A percentile compares a stretch with the other conserved stretches of the same genome.
Conservation (phyloP, 2,888 invertebrate species). For the Bombyx huttoni region DNA sequence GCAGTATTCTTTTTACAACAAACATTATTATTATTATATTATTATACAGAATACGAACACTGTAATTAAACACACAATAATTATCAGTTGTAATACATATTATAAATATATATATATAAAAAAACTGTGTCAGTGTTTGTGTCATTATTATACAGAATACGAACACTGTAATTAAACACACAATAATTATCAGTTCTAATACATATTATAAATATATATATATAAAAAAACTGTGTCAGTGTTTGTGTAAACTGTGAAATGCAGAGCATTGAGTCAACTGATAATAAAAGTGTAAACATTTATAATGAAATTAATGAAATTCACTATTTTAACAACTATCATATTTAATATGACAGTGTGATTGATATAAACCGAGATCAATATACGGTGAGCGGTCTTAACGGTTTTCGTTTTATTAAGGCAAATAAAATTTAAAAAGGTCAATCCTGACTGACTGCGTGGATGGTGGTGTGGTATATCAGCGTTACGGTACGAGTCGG, state of each 20-base stretch:
- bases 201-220: not conserved
- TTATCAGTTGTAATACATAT: conserved; percentile 16
- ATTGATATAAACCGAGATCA: too few species aligned
- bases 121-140: conserved; percentile 16
- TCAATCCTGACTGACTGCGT: too few species aligned
- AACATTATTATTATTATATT: not conserved
- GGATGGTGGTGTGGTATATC: too few species aligned
- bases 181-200: conserved; percentile 15
- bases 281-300: not conserved
- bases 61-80: conserved; percentile 11
- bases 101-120: too few species aligned
- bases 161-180: conserved; percentile 10
- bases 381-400: too few species aligned
- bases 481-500: too few species aligned
- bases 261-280: conserved; percentile 12
- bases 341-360: too few species aligned
- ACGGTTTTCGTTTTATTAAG: too few species aligned
- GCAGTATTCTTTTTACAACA: too few species aligned
- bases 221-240: conserved; percentile 12
- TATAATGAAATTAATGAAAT: not conserved
- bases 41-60: conserved; percentile 14
- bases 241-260: conserved; percentile 7
- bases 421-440: too few species aligned
- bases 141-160: conserved; percentile 16
- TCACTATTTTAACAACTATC: not conserved